phyloP scores from a whole-genome alignment of 2,797 vertebrate genomes.

The Esox lucius region DNA sequence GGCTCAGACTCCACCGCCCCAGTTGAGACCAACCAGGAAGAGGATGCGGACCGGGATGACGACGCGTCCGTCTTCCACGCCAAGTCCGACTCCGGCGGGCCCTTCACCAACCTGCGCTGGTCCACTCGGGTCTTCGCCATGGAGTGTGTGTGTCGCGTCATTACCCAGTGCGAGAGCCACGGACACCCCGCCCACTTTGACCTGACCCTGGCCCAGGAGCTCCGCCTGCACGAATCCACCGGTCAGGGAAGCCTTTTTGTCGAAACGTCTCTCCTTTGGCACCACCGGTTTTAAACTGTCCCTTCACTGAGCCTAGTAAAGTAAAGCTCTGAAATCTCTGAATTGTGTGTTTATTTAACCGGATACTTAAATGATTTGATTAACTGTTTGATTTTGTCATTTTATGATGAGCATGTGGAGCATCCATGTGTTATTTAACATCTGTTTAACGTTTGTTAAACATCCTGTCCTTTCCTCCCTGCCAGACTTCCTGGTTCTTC shows the following conservation, averaged over 20 bases:
- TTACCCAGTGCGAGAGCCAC: slow-evolving; percentile 79
- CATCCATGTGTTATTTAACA: background rate
- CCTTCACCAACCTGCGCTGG: slow-evolving; percentile 86
- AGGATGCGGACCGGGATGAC: slow-evolving; percentile 79
- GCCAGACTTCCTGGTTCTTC: slow-evolving; percentile 88
- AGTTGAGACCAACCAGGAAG: slow-evolving; percentile 81
- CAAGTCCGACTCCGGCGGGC: slow-evolving; percentile 68
- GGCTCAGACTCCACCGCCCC: slow-evolving; percentile 74
- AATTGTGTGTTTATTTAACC: no score
- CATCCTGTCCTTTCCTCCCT: slow-evolving; percentile 3
- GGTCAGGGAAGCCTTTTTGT: slow-evolving; percentile 67
- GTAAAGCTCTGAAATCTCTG: background rate
- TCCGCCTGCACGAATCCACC: slow-evolving; percentile 80
- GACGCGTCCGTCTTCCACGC: slow-evolving; percentile 79
- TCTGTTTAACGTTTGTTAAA: background rate
- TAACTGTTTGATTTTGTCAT: background rate
- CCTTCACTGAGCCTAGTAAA: background rate
- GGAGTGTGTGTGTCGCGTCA: slow-evolving; percentile 86
- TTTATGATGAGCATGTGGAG: background rate
- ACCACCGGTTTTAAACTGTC: background rate
- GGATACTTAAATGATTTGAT: no score
- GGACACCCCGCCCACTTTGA: slow-evolving; percentile 46
- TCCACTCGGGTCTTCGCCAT: slow-evolving; percentile 88
- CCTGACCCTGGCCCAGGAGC: slow-evolving; percentile 63
- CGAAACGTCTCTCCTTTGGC: no score